A percentile compares a stretch with the other conserved stretches of the same genome.
These are phyloP conservation scores for Parascotia fuliginaria DNA, from an alignment of 2,888 invertebrate genomes.

Conservation along the genomic window DNA sequence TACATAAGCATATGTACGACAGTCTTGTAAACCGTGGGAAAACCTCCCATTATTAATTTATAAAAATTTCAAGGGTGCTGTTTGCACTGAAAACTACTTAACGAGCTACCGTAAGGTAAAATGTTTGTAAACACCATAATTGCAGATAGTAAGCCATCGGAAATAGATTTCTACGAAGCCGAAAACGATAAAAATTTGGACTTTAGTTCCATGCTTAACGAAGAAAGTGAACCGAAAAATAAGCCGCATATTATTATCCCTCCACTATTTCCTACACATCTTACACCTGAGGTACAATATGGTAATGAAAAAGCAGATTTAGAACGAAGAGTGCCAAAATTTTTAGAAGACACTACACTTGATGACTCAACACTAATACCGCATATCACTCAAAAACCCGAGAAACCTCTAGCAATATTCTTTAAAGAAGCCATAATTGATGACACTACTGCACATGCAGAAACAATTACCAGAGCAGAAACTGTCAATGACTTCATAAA, in stretches of 20 bases:
- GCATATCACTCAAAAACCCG: constrained; percentile 79
- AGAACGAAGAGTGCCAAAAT: constrained; percentile 69
- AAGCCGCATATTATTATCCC: constrained; percentile 63
- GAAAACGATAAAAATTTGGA: constrained; percentile 60
- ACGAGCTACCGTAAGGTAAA: constrained; percentile 1
- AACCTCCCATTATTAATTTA: too few species aligned
- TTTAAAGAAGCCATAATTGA: constrained; percentile 66
- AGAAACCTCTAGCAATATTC: constrained; percentile 74
- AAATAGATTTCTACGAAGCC: constrained; percentile 79
- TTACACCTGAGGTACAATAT: constrained; percentile 82
- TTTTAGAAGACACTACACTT: constrained; percentile 50
- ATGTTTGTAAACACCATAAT: constrained; percentile 49
- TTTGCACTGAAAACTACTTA: neutral
- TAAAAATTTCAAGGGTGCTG: neutral
- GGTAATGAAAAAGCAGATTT: constrained; percentile 79
- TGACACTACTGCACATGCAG: constrained; percentile 54
- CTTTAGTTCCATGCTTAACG: constrained; percentile 51
- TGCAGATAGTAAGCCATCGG: constrained; percentile 76
- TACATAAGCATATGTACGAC: too few species aligned
- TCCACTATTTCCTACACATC: constrained; percentile 75
- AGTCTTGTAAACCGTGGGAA: too few species aligned
- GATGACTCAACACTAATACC: constrained; percentile 74
- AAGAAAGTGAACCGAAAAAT: constrained; percentile 51
- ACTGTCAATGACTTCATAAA: constrained; percentile 62
- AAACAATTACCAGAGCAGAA: constrained; percentile 64